These are phyloP conservation scores for Diorhabda carinulata DNA, from an alignment of 1,140 invertebrate genomes.

Conservation along the genomic window DNA sequence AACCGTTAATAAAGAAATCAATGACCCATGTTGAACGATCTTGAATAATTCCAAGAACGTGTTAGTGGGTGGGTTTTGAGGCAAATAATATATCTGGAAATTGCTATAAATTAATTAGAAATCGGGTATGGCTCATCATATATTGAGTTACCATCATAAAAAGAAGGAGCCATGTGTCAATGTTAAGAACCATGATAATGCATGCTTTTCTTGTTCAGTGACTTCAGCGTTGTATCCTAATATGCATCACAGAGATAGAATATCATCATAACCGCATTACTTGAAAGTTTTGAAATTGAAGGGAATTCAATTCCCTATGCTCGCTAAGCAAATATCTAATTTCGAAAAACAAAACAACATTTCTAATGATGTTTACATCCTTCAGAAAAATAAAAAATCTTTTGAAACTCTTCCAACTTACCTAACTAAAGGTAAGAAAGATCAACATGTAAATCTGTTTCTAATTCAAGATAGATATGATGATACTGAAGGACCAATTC, in stretches of 20 bases:
- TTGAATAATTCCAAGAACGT: conserved; percentile 25
- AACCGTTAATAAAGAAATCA: too few relatives aligned
- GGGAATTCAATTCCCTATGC: conserved; percentile 34
- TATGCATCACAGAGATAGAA: conserved; percentile 21
- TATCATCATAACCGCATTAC: conserved; percentile 26
- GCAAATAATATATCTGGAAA: conserved; percentile 15
- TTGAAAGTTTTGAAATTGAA: conserved; percentile 32
- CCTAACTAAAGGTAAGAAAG: conserved; percentile 28
- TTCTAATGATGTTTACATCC: conserved; percentile 32
- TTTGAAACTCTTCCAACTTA: conserved; percentile 16
- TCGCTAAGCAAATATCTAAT: not conserved
- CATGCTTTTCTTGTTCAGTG: conserved; percentile 45
- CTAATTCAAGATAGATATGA: conserved; percentile 32
- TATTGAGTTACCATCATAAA: conserved; percentile 37
- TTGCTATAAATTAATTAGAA: conserved; percentile 33
- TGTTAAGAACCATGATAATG: conserved; percentile 44
- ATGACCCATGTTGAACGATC: conserved; percentile 6
- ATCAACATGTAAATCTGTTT: conserved; percentile 35
- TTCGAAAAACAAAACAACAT: conserved; percentile 13
- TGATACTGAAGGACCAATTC: conserved; percentile 8
- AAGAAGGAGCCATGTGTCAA: conserved; percentile 44
- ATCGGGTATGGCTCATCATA: conserved; percentile 38
- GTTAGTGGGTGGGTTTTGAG: conserved; percentile 23
- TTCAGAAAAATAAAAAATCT: too few relatives aligned
- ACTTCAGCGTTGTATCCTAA: conserved; percentile 32